Conservation (phyloP, 1,140 invertebrate genomes). For the Melanaphis sacchari region DNA sequence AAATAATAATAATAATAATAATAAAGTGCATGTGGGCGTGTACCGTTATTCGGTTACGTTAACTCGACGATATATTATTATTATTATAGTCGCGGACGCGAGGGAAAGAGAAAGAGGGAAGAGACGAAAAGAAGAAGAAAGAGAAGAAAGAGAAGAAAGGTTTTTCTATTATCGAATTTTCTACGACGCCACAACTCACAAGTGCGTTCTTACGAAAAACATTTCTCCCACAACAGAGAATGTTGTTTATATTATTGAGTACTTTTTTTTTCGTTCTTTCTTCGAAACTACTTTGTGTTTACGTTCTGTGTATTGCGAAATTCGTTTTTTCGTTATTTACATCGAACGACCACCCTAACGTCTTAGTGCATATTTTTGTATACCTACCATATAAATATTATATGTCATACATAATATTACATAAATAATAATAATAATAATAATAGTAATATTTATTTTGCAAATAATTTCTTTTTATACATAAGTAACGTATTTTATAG, state of each 20-base stretch:
- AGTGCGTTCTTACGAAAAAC: neutral
- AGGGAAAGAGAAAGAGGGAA: constrained; percentile 27
- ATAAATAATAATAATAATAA: too few relatives aligned
- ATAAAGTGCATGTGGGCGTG: constrained; percentile 54
- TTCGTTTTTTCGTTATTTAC: neutral
- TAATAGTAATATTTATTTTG: too few relatives aligned
- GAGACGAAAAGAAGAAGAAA: neutral
- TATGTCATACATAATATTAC: too few relatives aligned
- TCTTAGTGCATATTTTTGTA: neutral
- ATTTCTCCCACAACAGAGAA: neutral
- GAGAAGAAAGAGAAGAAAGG: constrained; percentile 10
- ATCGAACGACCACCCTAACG: neutral
- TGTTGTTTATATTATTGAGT: neutral
- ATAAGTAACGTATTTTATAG: too few relatives aligned
- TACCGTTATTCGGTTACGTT: constrained; percentile 57
- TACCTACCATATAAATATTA: neutral
- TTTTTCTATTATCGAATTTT: constrained; percentile 51
- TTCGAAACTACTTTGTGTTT: neutral
- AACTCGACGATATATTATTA: constrained; percentile 19
- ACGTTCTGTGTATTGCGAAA: neutral
- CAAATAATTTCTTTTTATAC: too few relatives aligned
- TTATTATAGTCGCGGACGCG: constrained; percentile 3
- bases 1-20: constrained; percentile 24
- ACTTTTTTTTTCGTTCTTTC: neutral
- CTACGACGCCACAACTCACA: constrained; percentile 6